Percentiles rank a stretch among this genome's conserved stretches.
phyloP scores from a whole-genome alignment of 2,888 invertebrate genomes.

The Cacoxenus indagator region DNA sequence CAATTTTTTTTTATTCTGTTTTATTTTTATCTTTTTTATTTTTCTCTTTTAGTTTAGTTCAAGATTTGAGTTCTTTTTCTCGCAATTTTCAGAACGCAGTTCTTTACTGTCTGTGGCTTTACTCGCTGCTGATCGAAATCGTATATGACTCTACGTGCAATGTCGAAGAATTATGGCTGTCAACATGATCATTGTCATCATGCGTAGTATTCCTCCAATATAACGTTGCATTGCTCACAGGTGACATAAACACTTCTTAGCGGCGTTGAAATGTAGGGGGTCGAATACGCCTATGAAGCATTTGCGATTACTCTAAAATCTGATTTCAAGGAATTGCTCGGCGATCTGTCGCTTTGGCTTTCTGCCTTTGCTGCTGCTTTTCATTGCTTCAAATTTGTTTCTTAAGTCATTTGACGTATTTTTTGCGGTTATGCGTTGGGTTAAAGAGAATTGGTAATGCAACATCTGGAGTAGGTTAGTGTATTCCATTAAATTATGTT shows the following conservation, averaged over 20 bases:
- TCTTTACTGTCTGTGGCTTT: slow-evolving; percentile 20
- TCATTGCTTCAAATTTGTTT: background rate
- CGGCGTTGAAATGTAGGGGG: slow-evolving; percentile 32
- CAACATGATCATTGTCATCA: slow-evolving; percentile 63
- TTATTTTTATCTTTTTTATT: slow-evolving; percentile 20
- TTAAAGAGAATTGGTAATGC: background rate
- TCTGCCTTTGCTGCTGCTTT: background rate
- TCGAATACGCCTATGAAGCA: slow-evolving; percentile 1
- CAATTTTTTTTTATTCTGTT: slow-evolving; percentile 35
- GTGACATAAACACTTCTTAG: slow-evolving; percentile 10
- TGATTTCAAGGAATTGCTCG: background rate
- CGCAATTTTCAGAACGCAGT: slow-evolving; percentile 35
- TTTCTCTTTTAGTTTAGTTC: no score
- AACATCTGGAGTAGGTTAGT: background rate
- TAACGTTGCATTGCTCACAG: slow-evolving; percentile 13
- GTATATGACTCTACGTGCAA: slow-evolving; percentile 27
- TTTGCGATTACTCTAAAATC: slow-evolving; percentile 1
- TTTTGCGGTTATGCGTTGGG: background rate
- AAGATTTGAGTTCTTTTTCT: slow-evolving; percentile 4
- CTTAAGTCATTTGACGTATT: slow-evolving; percentile 5
- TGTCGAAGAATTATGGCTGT: slow-evolving; percentile 61
- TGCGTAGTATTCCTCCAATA: slow-evolving; percentile 49
- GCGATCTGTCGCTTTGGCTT: background rate
- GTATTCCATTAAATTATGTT: slow-evolving; percentile 3
- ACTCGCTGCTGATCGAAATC: slow-evolving; percentile 47